phyloP scores from a whole-genome alignment of 2,113 vertebrate species.

The Condylura cristata region DNA sequence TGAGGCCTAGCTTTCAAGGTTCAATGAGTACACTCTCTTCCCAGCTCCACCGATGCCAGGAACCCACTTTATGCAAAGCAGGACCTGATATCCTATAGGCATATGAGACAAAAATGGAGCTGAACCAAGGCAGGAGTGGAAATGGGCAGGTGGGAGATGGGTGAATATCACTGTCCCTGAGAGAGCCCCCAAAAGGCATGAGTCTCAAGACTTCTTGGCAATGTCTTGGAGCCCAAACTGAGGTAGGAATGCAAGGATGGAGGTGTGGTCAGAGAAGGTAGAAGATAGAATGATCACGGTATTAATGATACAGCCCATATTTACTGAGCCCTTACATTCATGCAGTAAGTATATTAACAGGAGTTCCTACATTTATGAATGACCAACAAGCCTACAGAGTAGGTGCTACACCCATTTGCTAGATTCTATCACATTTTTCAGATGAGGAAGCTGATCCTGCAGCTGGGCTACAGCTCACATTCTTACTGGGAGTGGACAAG shows the following conservation, averaged over 20 bases:
- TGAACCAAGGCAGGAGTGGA: neutral
- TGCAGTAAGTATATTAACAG: neutral
- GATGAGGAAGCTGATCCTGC: neutral
- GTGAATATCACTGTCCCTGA: neutral
- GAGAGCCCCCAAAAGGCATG: neutral
- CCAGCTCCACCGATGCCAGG: neutral
- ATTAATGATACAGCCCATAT: neutral
- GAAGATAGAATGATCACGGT: neutral
- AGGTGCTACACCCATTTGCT: neutral
- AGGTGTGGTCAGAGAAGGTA: neutral
- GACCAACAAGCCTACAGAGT: neutral
- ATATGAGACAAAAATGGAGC: neutral
- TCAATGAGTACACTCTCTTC: neutral
- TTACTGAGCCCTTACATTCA: neutral
- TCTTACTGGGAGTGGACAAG: neutral
- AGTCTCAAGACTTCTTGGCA: neutral
- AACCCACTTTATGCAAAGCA: neutral
- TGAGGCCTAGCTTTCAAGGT: neutral
- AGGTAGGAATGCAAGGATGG: neutral
- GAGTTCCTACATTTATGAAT: neutral
- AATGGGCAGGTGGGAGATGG: fast-evolving
- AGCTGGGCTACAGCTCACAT: neutral
- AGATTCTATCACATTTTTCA: neutral
- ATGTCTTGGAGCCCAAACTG: neutral
- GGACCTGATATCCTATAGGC: neutral